Evolutionary conservation across 1,140 invertebrate genomes (phyloP).

Genomic region (Drosophila jambulina): DNA sequence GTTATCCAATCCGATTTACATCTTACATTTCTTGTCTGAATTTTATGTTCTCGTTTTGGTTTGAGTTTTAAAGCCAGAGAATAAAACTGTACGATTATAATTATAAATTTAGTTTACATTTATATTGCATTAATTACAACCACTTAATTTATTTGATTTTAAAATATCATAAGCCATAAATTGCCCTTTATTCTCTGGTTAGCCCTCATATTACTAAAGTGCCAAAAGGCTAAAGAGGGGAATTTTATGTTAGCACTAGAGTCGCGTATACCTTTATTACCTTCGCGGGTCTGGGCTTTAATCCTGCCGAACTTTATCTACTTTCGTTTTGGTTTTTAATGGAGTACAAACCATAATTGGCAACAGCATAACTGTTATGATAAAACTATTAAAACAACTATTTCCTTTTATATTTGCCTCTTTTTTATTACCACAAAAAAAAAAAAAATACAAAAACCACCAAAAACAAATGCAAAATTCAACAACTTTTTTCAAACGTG

Average conservation of each 20-base stretch:
- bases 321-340: slow-evolving; percentile 24
- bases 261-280: neutral
- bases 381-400: slow-evolving; percentile 84
- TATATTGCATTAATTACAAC: neutral
- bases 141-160: neutral
- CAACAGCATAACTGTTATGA: slow-evolving; percentile 71
- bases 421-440: slow-evolving; percentile 69
- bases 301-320: slow-evolving; percentile 6
- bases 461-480: slow-evolving; percentile 60
- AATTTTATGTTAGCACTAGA: neutral
- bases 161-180: neutral
- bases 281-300: neutral
- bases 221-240: neutral
- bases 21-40: neutral
- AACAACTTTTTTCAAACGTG: slow-evolving; percentile 81
- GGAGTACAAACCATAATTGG: slow-evolving; percentile 57
- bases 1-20: neutral
- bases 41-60: neutral
- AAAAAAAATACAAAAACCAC: slow-evolving; percentile 25
- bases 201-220: neutral
- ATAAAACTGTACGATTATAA: too few species aligned
- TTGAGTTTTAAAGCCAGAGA: neutral
- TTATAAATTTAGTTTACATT: too few species aligned
- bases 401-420: slow-evolving; percentile 81
- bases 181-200: neutral